Evolutionary conservation across 2,797 vertebrate species (phyloP).

Genomic region (Discoglossus pictus): DNA sequence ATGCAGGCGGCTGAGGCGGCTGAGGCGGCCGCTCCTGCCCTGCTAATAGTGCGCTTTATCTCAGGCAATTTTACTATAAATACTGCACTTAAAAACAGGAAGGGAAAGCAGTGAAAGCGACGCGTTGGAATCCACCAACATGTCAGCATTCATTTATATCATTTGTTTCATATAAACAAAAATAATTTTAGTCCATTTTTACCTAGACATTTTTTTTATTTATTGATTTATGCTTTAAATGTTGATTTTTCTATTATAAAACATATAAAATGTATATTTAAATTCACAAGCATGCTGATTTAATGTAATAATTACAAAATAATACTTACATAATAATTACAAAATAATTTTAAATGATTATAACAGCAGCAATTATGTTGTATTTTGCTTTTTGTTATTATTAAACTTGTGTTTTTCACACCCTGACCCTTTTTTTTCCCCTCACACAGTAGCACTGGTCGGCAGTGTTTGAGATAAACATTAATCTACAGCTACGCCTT

Average conservation of each 20-base stretch:
- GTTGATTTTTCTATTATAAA: too few relatives aligned
- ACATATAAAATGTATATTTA: too few relatives aligned
- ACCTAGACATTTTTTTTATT: too few relatives aligned
- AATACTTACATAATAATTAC: too few relatives aligned
- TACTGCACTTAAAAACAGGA: not conserved
- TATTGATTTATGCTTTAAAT: not conserved
- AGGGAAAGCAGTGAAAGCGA: conserved; percentile 9
- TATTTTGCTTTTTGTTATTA: conserved; percentile 40
- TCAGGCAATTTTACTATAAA: conserved; percentile 10
- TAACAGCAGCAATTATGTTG: too few relatives aligned
- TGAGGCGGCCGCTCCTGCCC: not conserved
- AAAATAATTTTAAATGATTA: too few relatives aligned
- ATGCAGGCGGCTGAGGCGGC: conserved; percentile 48
- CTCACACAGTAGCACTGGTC: conserved; percentile 2
- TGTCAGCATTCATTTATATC: too few relatives aligned
- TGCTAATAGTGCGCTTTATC: not conserved
- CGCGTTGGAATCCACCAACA: not conserved
- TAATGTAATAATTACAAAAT: too few relatives aligned
- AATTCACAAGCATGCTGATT: too few relatives aligned
- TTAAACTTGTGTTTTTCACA: conserved; percentile 37
- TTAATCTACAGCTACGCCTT: conserved; percentile 19
- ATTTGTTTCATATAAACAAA: too few relatives aligned
- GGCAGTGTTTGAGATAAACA: conserved; percentile 21
- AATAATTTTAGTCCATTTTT: too few relatives aligned
- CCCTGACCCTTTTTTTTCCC: not conserved